These are phyloP conservation scores for Eleginops maclovinus DNA, from an alignment of 2,113 vertebrate genomes.

Conservation along the genomic window DNA sequence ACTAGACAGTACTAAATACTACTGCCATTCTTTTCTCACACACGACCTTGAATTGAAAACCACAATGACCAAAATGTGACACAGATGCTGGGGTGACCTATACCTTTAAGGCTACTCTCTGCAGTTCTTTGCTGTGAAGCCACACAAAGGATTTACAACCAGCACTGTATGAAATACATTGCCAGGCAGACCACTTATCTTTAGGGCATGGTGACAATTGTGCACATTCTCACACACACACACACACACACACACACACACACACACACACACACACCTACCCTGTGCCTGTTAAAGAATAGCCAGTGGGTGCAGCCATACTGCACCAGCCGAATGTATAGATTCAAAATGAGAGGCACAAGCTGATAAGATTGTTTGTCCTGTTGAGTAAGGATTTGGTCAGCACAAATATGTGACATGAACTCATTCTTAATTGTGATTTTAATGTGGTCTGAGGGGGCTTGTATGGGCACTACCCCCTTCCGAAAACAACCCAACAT, in stretches of 20 bases:
- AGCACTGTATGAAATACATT: constrained; percentile 70
- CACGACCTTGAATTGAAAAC: constrained; percentile 35
- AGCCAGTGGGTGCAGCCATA: constrained; percentile 46
- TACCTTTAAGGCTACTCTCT: constrained; percentile 77
- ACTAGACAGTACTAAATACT: not conserved
- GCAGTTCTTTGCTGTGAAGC: constrained; percentile 62
- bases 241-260: constrained; percentile 1
- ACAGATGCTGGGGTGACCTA: constrained; percentile 78
- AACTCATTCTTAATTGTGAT: constrained; percentile 73
- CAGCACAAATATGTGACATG: constrained; percentile 48
- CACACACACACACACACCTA: not conserved
- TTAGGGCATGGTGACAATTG: constrained; percentile 71
- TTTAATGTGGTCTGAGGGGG: constrained; percentile 67
- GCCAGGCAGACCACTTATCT: constrained; percentile 71
- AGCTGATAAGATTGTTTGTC: constrained; percentile 67
- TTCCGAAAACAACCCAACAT: constrained; percentile 43
- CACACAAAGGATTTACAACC: constrained; percentile 78
- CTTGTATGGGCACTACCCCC: constrained; percentile 28
- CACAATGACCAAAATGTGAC: constrained; percentile 47
- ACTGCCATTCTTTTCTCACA: constrained; percentile 26
- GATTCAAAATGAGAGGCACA: constrained; percentile 31
- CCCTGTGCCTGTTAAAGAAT: constrained; percentile 35
- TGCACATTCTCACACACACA: constrained; percentile 70
- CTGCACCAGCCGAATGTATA: constrained; percentile 40
- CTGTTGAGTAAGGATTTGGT: constrained; percentile 32